Conservation (phyloP, 2,797 vertebrate species). For the Tachyglossus aculeatus region DNA sequence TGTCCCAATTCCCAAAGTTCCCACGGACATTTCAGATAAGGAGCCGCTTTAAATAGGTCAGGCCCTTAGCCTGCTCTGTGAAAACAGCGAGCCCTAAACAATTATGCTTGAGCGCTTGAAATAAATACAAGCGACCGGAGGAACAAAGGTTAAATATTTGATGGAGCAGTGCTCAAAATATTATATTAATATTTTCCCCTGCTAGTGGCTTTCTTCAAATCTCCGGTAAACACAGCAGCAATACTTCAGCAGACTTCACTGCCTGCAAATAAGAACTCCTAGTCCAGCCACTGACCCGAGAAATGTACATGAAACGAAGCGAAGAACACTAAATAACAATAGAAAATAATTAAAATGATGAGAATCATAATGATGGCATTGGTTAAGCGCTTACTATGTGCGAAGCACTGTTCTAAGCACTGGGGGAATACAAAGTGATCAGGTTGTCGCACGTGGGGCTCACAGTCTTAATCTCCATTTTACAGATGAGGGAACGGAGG, state of each 20-base stretch:
- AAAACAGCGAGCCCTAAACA: constrained; percentile 50
- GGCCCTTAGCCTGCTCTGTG: constrained; percentile 17
- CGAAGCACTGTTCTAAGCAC: no score
- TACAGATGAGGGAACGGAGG: no score
- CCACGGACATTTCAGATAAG: not conserved
- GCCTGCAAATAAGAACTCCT: not conserved
- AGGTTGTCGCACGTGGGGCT: no score
- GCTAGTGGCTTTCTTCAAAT: constrained; percentile 17
- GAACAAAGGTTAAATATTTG: constrained; percentile 54
- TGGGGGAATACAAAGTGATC: no score
- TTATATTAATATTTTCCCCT: constrained; percentile 44
- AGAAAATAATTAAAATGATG: not conserved
- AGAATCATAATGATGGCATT: not conserved
- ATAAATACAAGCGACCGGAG: constrained; percentile 50
- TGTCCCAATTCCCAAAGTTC: no score
- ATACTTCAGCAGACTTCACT: not conserved
- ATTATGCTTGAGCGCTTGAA: constrained; percentile 48
- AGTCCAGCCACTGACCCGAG: not conserved
- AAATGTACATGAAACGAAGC: not conserved
- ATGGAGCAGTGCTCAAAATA: constrained; percentile 52
- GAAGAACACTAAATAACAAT: not conserved
- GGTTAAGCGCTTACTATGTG: no score
- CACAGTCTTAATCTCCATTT: no score
- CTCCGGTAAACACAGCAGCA: no score
- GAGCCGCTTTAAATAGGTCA: constrained; percentile 46